Evolutionary conservation across 2,797 vertebrate genomes (phyloP).

Genomic region (Alectoris magna): DNA sequence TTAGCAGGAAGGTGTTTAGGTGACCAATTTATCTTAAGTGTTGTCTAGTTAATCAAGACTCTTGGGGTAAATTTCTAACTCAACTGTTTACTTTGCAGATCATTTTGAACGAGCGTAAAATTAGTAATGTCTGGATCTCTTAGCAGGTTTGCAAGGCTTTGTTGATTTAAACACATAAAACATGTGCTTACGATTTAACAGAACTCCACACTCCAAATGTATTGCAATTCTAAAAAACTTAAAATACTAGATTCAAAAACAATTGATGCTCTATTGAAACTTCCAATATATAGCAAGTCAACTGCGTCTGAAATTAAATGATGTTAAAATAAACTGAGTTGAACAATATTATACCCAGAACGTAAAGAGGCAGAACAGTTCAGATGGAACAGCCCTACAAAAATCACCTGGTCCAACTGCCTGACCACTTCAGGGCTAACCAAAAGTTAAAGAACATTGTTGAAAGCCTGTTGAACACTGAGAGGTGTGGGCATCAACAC

Average conservation of each 20-base stretch:
- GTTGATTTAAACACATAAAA: neutral
- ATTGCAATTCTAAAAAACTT: neutral
- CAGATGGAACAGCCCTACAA: neutral
- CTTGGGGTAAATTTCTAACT: neutral
- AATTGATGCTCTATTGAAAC: neutral
- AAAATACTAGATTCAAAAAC: neutral
- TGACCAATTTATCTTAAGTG: neutral
- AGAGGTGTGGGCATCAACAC: neutral
- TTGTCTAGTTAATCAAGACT: constrained; percentile 2
- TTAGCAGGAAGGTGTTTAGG: neutral
- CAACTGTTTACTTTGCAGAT: neutral
- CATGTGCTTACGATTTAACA: neutral
- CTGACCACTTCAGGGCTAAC: neutral
- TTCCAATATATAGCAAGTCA: neutral
- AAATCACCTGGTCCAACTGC: neutral
- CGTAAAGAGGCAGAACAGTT: neutral
- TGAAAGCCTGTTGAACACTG: neutral
- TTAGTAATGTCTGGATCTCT: neutral
- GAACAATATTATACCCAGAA: neutral
- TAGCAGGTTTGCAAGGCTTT: neutral
- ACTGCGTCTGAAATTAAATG: neutral
- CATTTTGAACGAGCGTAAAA: constrained; percentile 23
- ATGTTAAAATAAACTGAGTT: neutral
- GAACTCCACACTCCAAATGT: neutral
- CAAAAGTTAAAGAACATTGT: neutral